These are phyloP conservation scores for Petaurus breviceps DNA, from an alignment of 2,113 vertebrate genomes.

Conservation along the genomic window DNA sequence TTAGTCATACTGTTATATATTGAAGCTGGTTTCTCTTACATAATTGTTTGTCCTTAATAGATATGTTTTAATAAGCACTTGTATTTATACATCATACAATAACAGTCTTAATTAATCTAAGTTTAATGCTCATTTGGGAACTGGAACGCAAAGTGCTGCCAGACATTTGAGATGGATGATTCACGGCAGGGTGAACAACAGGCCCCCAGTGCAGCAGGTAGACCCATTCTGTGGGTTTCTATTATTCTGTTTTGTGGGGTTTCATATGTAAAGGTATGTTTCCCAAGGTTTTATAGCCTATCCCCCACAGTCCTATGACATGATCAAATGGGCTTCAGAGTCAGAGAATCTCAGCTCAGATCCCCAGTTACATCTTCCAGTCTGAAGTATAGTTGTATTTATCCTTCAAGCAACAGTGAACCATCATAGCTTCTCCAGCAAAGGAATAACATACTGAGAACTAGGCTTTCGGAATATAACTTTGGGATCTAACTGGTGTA, in stretches of 20 bases:
- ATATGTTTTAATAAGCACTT: constrained; percentile 78
- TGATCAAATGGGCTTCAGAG: neutral
- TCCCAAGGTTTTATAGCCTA: constrained; percentile 33
- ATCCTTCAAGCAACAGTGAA: neutral
- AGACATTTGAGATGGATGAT: constrained; percentile 72
- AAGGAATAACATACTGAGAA: neutral
- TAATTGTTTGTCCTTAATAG: constrained; percentile 78
- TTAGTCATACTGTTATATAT: constrained; percentile 71
- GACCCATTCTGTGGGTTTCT: constrained; percentile 9
- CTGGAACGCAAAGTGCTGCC: constrained; percentile 66
- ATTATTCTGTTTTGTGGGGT: constrained; percentile 12
- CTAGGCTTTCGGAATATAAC: neutral
- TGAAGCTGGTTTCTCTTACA: constrained; percentile 75
- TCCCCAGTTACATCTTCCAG: neutral
- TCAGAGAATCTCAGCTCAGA: neutral
- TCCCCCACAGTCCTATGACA: neutral
- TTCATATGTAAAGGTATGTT: constrained; percentile 30
- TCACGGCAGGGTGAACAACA: constrained; percentile 67
- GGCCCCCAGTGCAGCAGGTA: constrained; percentile 43
- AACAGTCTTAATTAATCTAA: constrained; percentile 78
- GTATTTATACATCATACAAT: constrained; percentile 78
- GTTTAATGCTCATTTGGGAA: constrained; percentile 76
- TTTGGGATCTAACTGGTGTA: neutral
- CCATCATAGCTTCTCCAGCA: neutral
- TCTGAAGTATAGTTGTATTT: neutral